Conservation (phyloP, 2,888 invertebrate species). For the Leucophora obtusa region DNA sequence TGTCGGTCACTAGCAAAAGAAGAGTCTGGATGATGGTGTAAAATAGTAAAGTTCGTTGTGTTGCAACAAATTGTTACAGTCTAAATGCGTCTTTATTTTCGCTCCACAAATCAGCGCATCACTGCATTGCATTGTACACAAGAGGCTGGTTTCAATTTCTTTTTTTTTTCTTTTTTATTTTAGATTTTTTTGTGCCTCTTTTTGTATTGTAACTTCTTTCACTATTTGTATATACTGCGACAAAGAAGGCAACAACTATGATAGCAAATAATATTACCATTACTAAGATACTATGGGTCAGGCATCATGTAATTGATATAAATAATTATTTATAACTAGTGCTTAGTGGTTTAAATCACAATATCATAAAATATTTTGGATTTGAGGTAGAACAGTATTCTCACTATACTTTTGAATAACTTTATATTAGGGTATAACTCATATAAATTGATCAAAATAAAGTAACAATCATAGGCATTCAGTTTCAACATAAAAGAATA, state of each 20-base stretch:
- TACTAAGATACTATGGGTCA: neutral
- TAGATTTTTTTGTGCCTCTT: neutral
- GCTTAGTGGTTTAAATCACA: no score
- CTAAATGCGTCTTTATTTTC: conserved; percentile 62
- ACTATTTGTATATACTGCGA: neutral
- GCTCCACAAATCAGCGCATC: conserved; percentile 62
- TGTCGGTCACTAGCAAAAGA: conserved; percentile 65
- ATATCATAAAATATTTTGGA: no score
- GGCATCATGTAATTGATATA: neutral
- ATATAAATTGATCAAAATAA: no score
- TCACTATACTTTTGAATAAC: no score
- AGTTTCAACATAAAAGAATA: no score
- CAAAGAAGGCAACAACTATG: conserved; percentile 18
- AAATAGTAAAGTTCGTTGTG: conserved; percentile 42
- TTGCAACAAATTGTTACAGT: conserved; percentile 50
- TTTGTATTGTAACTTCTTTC: neutral
- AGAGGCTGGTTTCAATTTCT: conserved; percentile 49
- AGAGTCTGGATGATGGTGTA: conserved; percentile 55
- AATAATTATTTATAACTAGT: no score
- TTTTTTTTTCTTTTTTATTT: conserved; percentile 8
- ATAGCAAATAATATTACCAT: neutral
- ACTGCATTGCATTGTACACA: conserved; percentile 57
- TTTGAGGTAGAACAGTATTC: no score
- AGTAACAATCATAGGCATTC: no score
- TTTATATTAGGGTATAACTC: no score